Percentiles rank a stretch among this genome's conserved stretches.
Evolutionary conservation across 2,888 invertebrate genomes (phyloP).

Genomic region (Dynastes tityus): DNA sequence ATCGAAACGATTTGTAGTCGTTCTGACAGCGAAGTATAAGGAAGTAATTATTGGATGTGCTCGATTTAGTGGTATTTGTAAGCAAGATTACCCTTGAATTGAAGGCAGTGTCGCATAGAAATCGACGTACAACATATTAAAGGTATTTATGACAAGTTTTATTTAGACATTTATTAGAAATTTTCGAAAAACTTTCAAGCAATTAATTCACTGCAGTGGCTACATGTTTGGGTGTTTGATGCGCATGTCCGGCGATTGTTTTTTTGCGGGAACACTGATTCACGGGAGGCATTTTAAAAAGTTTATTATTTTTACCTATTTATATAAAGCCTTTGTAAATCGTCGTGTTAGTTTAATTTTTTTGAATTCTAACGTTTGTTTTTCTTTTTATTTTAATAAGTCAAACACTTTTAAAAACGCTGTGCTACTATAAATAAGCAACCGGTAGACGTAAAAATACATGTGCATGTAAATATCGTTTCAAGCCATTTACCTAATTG

Average conservation of each 20-base stretch:
- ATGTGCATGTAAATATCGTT: constrained; percentile 25
- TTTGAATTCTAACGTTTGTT: constrained; percentile 14
- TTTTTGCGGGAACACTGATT: constrained; percentile 60
- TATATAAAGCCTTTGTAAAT: constrained; percentile 40
- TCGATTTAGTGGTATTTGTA: constrained; percentile 52
- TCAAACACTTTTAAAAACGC: neutral
- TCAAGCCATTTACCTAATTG: constrained; percentile 29
- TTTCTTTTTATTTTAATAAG: constrained; percentile 11
- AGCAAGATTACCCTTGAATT: constrained; percentile 46
- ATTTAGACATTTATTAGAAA: constrained; percentile 51
- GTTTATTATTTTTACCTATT: constrained; percentile 48
- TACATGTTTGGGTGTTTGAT: constrained; percentile 62
- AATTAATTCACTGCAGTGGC: constrained; percentile 63
- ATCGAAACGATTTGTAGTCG: constrained; percentile 66
- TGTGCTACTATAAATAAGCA: constrained; percentile 32
- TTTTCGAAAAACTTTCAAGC: constrained; percentile 55
- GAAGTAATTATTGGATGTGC: constrained; percentile 45
- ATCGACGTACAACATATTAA: constrained; percentile 53
- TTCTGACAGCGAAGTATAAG: constrained; percentile 58
- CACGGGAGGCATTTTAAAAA: constrained; percentile 56
- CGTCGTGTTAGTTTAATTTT: constrained; percentile 11
- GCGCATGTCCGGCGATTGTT: constrained; percentile 63
- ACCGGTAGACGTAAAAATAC: constrained; percentile 16
- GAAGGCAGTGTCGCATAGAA: constrained; percentile 43
- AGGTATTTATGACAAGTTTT: constrained; percentile 62